Evolutionary conservation across 1,140 invertebrate genomes (phyloP).

Genomic region (Anastatus disparis): DNA sequence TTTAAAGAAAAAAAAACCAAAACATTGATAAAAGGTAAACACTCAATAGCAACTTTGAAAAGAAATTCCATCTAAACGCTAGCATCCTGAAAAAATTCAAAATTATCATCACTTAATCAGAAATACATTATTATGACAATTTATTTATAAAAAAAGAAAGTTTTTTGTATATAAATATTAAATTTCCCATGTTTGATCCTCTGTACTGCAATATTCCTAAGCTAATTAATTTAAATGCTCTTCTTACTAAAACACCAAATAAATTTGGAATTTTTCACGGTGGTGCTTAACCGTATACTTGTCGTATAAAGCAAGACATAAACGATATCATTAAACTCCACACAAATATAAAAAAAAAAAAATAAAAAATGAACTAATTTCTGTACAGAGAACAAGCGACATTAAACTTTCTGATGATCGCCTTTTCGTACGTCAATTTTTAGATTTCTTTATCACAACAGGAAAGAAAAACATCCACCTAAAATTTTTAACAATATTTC

Average conservation of each 20-base stretch:
- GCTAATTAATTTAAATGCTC: too few species aligned
- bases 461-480: too few species aligned
- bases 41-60: conserved; percentile 6
- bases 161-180: conserved; percentile 3
- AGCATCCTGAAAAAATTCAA: conserved; percentile 12
- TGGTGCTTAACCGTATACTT: too few species aligned
- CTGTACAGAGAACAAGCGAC: background rate
- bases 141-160: background rate
- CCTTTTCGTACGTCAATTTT: conserved; percentile 13
- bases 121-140: background rate
- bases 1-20: background rate
- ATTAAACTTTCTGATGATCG: background rate
- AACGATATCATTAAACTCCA: too few species aligned
- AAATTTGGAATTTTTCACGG: conserved; percentile 12
- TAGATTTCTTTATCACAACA: too few species aligned
- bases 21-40: too few species aligned
- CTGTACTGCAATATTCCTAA: background rate
- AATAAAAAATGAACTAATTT: background rate
- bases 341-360: too few species aligned
- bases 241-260: background rate
- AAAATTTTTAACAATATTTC: too few species aligned
- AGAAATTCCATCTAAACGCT: background rate
- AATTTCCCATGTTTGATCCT: background rate
- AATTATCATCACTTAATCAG: background rate
- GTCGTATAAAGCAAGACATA: too few species aligned